Evolutionary conservation across 2,797 vertebrate genomes (phyloP).

Genomic region (Austrolebias charrua): DNA sequence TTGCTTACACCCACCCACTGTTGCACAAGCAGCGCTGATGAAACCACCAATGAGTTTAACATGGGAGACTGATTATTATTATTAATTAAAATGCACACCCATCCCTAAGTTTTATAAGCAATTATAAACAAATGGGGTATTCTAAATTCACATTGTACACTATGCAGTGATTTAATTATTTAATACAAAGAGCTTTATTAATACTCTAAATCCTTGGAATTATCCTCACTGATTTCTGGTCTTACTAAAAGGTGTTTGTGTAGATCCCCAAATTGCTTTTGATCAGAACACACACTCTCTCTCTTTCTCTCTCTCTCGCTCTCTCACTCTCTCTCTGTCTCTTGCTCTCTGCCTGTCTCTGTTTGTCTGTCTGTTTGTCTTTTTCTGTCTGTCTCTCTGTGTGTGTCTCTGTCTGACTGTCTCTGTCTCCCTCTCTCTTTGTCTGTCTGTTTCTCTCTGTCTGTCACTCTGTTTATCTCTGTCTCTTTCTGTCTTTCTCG

Average conservation of each 20-base stretch:
- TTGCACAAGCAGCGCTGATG: constrained; percentile 11
- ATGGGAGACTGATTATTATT: constrained; percentile 11
- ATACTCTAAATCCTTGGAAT: constrained; percentile 29
- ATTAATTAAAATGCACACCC: constrained; percentile 12
- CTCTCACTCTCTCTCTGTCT: too few species aligned
- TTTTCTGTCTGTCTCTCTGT: too few species aligned
- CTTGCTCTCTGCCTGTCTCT: too few species aligned
- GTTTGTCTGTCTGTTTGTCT: too few species aligned
- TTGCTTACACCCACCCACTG: constrained; percentile 28
- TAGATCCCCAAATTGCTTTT: constrained; percentile 18
- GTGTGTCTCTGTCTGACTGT: too few species aligned
- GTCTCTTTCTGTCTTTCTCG: too few species aligned
- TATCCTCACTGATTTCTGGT: constrained; percentile 8
- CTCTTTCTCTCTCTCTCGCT: too few species aligned
- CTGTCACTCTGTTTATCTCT: too few species aligned
- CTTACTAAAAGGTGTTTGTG: background rate
- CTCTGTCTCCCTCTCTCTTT: too few species aligned
- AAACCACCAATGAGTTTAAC: constrained; percentile 3
- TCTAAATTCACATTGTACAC: constrained; percentile 8
- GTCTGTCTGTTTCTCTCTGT: too few species aligned
- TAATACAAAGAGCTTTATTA: constrained; percentile 15
- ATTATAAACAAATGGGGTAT: constrained; percentile 4
- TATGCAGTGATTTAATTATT: background rate
- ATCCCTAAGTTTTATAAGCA: constrained; percentile 9
- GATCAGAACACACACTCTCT: constrained; percentile 7